phyloP scores from a whole-genome alignment of 2,113 vertebrate species.

The Tretioscincus oriximinensis region DNA sequence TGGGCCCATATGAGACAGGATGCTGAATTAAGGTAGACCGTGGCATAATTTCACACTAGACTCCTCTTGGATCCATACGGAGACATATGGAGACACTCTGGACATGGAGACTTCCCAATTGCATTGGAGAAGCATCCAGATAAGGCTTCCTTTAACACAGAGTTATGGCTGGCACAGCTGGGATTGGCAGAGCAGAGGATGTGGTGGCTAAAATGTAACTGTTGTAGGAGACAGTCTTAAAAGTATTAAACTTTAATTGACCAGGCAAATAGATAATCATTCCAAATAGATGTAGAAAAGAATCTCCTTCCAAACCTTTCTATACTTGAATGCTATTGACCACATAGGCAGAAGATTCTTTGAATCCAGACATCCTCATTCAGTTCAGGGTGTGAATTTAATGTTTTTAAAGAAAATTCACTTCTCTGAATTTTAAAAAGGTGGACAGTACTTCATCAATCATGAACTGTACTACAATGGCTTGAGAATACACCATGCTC shows the following conservation, averaged over 20 bases:
- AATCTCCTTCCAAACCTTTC: not conserved
- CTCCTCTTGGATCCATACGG: too few species aligned
- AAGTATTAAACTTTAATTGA: too few species aligned
- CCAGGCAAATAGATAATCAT: not conserved
- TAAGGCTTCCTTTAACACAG: not conserved
- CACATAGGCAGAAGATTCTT: too few species aligned
- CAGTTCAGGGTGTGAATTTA: not conserved
- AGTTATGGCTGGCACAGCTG: too few species aligned
- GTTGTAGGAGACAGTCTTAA: too few species aligned
- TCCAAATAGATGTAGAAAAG: not conserved
- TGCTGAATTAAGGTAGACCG: too few species aligned
- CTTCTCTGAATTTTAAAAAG: not conserved
- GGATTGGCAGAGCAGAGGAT: too few species aligned
- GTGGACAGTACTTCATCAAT: not conserved
- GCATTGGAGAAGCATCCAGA: not conserved
- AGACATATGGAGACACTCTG: too few species aligned
- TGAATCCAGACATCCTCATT: not conserved
- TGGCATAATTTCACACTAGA: too few species aligned
- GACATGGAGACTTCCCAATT: not conserved
- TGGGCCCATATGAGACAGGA: too few species aligned
- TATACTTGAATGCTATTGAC: not conserved
- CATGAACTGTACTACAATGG: slow-evolving; percentile 1
- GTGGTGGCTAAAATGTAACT: too few species aligned
- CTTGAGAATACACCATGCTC: not conserved
- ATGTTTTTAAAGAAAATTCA: not conserved